phyloP scores from a whole-genome alignment of 2,888 invertebrate genomes.

The Noctua janthe region DNA sequence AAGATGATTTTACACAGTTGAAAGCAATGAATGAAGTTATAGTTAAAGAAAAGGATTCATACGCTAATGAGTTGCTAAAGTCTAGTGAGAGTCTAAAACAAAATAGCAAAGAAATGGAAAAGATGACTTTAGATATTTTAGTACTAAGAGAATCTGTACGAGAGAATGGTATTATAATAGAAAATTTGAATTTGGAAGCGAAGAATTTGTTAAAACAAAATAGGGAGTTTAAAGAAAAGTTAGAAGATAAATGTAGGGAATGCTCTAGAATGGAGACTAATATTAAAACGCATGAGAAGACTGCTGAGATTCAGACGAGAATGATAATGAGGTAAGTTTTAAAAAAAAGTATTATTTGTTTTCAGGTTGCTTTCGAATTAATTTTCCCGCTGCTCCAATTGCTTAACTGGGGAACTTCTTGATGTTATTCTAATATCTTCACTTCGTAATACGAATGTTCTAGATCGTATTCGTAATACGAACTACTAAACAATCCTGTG shows the following conservation, averaged over 20 bases:
- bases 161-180: slow-evolving; percentile 77
- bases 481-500: neutral
- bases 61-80: slow-evolving; percentile 78
- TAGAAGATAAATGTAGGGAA: slow-evolving; percentile 81
- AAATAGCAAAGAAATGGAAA: slow-evolving; percentile 80
- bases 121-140: slow-evolving; percentile 81
- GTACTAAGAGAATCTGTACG: slow-evolving; percentile 80
- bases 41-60: slow-evolving; percentile 77
- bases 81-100: slow-evolving; percentile 78
- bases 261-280: slow-evolving; percentile 80
- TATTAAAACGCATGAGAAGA: slow-evolving; percentile 86
- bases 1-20: slow-evolving; percentile 74
- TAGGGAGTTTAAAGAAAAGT: slow-evolving; percentile 74
- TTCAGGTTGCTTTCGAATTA: neutral
- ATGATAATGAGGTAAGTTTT: slow-evolving; percentile 82
- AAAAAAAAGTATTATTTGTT: too few relatives aligned
- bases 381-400: neutral
- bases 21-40: slow-evolving; percentile 78
- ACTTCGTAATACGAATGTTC: too few relatives aligned
- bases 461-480: too few relatives aligned
- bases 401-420: neutral
- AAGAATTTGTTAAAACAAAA: slow-evolving; percentile 80
- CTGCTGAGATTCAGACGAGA: slow-evolving; percentile 83
- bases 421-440: too few relatives aligned
- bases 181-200: slow-evolving; percentile 79